Evolutionary conservation across 1,140 invertebrate species (phyloP).

Genomic region (Frieseomelitta varia): DNA sequence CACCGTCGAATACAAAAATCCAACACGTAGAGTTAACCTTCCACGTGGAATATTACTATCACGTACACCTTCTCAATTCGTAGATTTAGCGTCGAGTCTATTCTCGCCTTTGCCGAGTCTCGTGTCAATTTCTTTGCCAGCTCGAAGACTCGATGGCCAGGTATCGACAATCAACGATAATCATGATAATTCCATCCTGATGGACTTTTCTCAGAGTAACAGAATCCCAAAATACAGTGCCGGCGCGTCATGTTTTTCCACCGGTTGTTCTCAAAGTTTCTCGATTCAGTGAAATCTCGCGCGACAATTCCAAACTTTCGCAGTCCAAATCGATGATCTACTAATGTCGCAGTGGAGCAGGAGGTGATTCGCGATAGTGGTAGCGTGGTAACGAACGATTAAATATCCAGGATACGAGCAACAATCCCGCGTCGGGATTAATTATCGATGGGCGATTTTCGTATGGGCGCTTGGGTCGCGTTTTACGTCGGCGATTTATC

Average conservation of each 20-base stretch:
- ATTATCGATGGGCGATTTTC: conserved; percentile 24
- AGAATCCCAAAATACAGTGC: no score
- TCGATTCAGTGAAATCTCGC: not conserved
- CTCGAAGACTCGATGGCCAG: no score
- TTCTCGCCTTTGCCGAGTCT: no score
- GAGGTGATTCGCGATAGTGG: not conserved
- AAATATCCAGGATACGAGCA: conserved; percentile 7
- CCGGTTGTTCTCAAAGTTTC: no score
- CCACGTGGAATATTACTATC: not conserved
- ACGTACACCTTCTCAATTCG: no score
- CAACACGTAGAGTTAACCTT: not conserved
- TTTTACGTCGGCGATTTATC: conserved; percentile 12
- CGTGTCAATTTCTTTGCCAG: no score
- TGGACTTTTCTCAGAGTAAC: no score
- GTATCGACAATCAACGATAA: no score
- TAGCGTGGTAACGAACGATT: not conserved
- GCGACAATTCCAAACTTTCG: not conserved
- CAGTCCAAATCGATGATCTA: not conserved
- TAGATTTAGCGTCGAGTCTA: no score
- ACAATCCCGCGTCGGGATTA: conserved; percentile 19
- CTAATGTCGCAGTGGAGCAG: not conserved
- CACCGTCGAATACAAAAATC: not conserved
- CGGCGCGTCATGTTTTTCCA: no score
- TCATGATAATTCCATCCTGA: no score
- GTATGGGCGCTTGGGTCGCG: not conserved